Base-by-base conservation (phyloP, 2,888 invertebrate species). In the Nemotelus nigrinus region DNA sequence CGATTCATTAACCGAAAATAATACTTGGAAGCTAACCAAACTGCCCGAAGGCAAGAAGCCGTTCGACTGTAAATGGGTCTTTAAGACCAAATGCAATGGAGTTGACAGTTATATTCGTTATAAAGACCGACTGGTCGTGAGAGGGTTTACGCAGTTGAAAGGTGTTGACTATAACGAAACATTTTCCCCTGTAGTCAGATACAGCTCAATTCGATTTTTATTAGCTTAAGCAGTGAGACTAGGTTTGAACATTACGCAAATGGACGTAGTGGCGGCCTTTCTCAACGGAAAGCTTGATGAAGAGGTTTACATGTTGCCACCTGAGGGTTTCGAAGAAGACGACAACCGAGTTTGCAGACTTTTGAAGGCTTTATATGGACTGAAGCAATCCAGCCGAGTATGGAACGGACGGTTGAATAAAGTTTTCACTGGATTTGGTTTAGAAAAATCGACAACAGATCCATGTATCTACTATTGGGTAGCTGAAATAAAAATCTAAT, bases 1-100 rank as follows among this genome's bases (percentile, higher is more conserved):
- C 60, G 76, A 76, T 50, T 80, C 81, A 5, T 74, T 83, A n/a
- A 79, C 80, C 44, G 79, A 81, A 67, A 82, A 82, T 65, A 63
- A 80, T n/a, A 81, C 82, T 3, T 82, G 83, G 83, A 79, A 78
- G 7, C 70, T 82, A 5, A 78, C 80, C 3, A 80, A 81, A 45
- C 65, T 80, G 45, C 82, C 82, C 5, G 44, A 44, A 3, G 53
- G 68, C 4, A 79, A 81, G 76, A 79, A 79, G 67, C 44, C 80
- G 6, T 78, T 81, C 60, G 41, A 55, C 4, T 71, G 25, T 10
- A 55, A 71, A 55, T 71, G 55, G 55, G 71, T 71, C 5, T 55
- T 6, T 41, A 71, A 71, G 45, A 63, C 39, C 39, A 67, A 70
- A 39, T 7, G n/a, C 44, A 50, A 58, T 7, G 7, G 7, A 4